Base-by-base conservation (phyloP, 2,888 invertebrate species). In the Bombylius major region DNA sequence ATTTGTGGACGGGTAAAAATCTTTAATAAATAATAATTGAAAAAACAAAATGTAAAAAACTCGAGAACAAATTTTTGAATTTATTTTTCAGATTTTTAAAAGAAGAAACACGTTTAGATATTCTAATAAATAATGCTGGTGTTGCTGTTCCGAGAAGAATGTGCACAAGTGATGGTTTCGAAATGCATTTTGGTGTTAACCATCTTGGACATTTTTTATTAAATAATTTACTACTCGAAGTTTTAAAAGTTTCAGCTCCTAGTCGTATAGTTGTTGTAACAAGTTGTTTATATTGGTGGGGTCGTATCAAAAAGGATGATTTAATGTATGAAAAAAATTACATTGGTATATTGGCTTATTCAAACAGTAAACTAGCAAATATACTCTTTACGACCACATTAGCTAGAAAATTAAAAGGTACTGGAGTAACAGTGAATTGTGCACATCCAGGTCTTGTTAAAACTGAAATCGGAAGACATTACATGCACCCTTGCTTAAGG, bases 341-440 rank as follows among this genome's bases (percentile, higher is more conserved):
- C 63, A 79, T 73, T 62, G 68, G 82, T 0, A 62, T 76, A 0
- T 75, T 75, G 56, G 86, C 84, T 0, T 89, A 88, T 65, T 71
- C 72, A 34, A 83, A 83, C 67, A 87, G 87, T 69, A 88, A 89
- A 76, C 71, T 86, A 32, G 86, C 86, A 0, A 87, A 87, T 68
- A 66, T 88, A 45, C 66, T 89, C 36, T 88, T 87, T 66, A 78
- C 84, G 0, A 79, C 73, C 63, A 82, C 83, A 67, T 72, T 89
- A 39, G 78, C 81, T 1, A 76, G 75, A 56, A 77, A 79, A 68
- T 66, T 85, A 46, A 73, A 78, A 79, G 83, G 58, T 3, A 61
- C 61, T 12, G 80, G 78, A 7, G 77, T 86, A 4, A 82, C 77
- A 53, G 79, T 80, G 1, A 86, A 86, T 69, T 74, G 79, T 56